Evolutionary conservation across 1,140 invertebrate genomes (phyloP).

Genomic region (Saccostrea cuccullata): DNA sequence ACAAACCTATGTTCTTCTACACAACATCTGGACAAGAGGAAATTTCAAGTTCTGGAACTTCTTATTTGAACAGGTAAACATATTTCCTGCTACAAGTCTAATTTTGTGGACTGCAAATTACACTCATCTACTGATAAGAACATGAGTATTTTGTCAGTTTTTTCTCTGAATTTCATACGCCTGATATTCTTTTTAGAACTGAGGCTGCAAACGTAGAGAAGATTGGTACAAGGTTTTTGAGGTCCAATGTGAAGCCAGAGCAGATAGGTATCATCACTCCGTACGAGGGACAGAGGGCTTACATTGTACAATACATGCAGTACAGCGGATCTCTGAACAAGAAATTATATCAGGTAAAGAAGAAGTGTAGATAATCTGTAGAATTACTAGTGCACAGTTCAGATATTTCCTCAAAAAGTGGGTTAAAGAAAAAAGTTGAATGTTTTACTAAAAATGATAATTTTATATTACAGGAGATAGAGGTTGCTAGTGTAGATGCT

Average conservation of each 20-base stretch:
- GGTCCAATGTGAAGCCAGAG: slow-evolving; percentile 96
- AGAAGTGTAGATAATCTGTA: neutral
- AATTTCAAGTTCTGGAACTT: slow-evolving; percentile 98
- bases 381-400: neutral
- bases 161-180: neutral
- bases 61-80: slow-evolving; percentile 90
- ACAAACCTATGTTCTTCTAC: slow-evolving; percentile 99
- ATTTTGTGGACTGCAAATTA: neutral
- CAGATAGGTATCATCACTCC: slow-evolving; percentile 99
- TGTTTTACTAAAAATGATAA: neutral
- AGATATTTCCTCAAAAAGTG: neutral
- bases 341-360: slow-evolving; percentile 91
- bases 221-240: slow-evolving; percentile 84
- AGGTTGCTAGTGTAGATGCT: slow-evolving; percentile 99
- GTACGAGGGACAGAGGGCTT: slow-evolving; percentile 99
- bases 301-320: slow-evolving; percentile 99
- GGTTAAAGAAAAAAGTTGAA: neutral
- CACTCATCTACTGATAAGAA: neutral
- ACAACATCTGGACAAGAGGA: slow-evolving; percentile 98
- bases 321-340: slow-evolving; percentile 97
- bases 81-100: neutral
- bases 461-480: slow-evolving; percentile 87
- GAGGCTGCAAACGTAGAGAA: slow-evolving; percentile 99
- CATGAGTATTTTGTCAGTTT: neutral
- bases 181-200: slow-evolving; percentile 82